Conservation (phyloP, 2,113 vertebrate species). For the Gorilla gorilla region DNA sequence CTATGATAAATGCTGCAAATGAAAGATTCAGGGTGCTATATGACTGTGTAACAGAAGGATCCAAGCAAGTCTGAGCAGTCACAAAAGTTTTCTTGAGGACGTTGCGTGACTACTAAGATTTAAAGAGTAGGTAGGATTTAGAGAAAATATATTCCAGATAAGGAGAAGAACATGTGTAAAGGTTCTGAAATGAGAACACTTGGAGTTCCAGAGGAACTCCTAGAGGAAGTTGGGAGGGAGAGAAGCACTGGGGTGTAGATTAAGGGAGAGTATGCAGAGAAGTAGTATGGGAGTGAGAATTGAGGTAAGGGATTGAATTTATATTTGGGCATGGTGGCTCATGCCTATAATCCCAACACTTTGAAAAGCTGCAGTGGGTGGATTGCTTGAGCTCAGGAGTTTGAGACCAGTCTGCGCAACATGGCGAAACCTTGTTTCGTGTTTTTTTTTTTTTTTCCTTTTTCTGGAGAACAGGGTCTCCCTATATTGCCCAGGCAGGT, state of each 20-base stretch:
- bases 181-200: background rate
- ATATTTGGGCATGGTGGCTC: too few relatives aligned
- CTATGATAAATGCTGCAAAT: background rate
- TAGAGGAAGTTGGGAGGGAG: background rate
- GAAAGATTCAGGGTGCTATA: background rate
- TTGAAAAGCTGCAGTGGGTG: too few relatives aligned
- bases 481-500: too few relatives aligned
- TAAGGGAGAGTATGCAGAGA: background rate
- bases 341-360: too few relatives aligned
- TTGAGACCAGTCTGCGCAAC: too few relatives aligned
- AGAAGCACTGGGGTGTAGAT: background rate
- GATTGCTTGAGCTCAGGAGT: too few relatives aligned
- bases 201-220: background rate
- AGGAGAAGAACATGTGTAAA: background rate
- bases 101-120: background rate
- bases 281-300: background rate
- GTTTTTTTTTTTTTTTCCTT: too few relatives aligned
- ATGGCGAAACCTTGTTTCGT: too few relatives aligned
- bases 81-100: background rate
- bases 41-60: background rate
- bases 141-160: background rate
- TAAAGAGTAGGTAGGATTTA: constrained; percentile 14
- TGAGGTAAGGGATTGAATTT: background rate
- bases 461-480: too few relatives aligned
- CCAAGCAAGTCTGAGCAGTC: background rate